Conservation (phyloP, 2,888 invertebrate genomes). For the Erpobdella octoculata region DNA sequence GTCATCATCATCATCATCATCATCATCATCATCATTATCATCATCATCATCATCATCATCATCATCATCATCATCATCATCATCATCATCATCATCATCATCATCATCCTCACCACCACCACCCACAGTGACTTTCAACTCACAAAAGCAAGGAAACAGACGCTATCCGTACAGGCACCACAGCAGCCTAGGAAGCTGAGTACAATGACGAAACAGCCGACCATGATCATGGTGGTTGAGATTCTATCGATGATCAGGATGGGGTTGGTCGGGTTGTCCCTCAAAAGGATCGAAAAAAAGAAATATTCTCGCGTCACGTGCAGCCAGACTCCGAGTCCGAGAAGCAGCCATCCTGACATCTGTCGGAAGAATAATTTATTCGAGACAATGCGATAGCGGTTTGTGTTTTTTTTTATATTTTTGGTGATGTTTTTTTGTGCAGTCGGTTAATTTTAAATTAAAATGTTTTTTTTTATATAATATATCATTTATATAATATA, state of each 20-base stretch:
- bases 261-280: constrained; percentile 20
- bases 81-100: background rate
- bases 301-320: constrained; percentile 23
- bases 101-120: too few relatives aligned
- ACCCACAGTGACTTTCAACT: too few relatives aligned
- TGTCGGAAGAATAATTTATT: too few relatives aligned
- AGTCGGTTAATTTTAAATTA: too few relatives aligned
- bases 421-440: too few relatives aligned
- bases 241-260: constrained; percentile 22
- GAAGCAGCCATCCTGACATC: constrained; percentile 25
- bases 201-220: constrained; percentile 24
- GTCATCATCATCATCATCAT: too few relatives aligned
- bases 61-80: constrained; percentile 16
- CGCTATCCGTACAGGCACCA: constrained; percentile 31
- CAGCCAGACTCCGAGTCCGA: constrained; percentile 28
- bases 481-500: too few relatives aligned
- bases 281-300: constrained; percentile 23
- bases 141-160: constrained; percentile 30
- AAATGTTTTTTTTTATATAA: too few relatives aligned
- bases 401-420: too few relatives aligned
- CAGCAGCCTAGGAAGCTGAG: constrained; percentile 31
- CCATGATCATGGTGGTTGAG: constrained; percentile 14
- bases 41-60: constrained; percentile 20
- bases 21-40: background rate
- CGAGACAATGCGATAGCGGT: too few relatives aligned